Conservation (phyloP, 2,113 vertebrate species). For the Synchiropus splendidus region DNA sequence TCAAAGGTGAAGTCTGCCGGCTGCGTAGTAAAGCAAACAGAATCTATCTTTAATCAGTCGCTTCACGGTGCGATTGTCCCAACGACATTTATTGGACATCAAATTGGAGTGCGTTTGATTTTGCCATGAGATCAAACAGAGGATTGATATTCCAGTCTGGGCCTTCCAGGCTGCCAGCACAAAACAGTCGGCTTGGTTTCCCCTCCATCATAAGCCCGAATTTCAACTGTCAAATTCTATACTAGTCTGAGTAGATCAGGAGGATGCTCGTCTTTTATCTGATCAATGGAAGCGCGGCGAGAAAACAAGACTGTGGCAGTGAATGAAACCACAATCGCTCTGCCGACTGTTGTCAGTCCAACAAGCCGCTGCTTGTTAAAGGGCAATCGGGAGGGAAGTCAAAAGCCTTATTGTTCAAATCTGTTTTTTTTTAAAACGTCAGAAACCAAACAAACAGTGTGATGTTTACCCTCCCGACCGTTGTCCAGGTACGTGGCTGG, state of each 20-base stretch:
- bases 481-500: slow-evolving; percentile 51
- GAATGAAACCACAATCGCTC: slow-evolving; percentile 64
- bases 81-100: slow-evolving; percentile 1
- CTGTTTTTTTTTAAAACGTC: slow-evolving; percentile 53
- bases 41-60: slow-evolving; percentile 25
- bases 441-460: slow-evolving; percentile 58
- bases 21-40: slow-evolving; percentile 37
- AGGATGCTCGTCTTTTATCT: slow-evolving; percentile 9
- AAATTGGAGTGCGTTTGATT: slow-evolving; percentile 6
- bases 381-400: slow-evolving; percentile 53
- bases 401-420: slow-evolving; percentile 62
- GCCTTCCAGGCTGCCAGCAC: slow-evolving; percentile 4
- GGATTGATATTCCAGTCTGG: slow-evolving; percentile 7
- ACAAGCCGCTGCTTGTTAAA: slow-evolving; percentile 56
- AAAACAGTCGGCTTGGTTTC: slow-evolving; percentile 23
- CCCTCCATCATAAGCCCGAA: slow-evolving; percentile 9
- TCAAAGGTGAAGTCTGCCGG: slow-evolving; percentile 46
- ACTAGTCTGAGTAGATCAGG: not conserved
- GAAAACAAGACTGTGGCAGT: slow-evolving; percentile 33
- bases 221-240: not conserved
- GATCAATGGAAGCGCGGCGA: slow-evolving; percentile 30
- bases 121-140: slow-evolving; percentile 9
- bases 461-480: slow-evolving; percentile 55
- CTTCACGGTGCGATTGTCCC: slow-evolving; percentile 6
- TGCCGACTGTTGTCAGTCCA: slow-evolving; percentile 57